A percentile compares a stretch with the other conserved stretches of the same genome.
These are phyloP conservation scores for Haliaeetus leucogaster DNA, from an alignment of 2,113 vertebrate species.

Conservation along the genomic window DNA sequence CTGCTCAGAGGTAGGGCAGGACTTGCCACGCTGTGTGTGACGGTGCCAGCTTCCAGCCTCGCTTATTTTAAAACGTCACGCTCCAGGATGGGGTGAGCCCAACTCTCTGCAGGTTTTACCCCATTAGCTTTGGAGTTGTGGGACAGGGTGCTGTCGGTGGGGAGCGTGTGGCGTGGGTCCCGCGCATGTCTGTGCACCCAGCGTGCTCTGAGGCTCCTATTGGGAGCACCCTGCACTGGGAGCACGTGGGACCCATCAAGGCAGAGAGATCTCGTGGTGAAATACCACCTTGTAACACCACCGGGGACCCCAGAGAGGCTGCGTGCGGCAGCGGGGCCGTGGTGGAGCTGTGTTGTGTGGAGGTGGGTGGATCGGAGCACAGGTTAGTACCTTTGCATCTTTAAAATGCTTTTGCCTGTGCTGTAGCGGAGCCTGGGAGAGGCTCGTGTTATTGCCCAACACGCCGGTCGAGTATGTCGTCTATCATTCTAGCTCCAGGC, in stretches of 20 bases:
- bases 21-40: rapidly evolving
- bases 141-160: neutral
- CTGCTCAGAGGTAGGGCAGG: neutral
- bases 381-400: neutral
- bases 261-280: neutral
- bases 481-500: neutral
- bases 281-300: neutral
- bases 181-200: rapidly evolving
- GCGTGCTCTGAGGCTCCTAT: rapidly evolving
- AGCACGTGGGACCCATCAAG: neutral
- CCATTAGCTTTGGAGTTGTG: neutral
- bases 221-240: neutral
- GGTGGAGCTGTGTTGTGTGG: neutral
- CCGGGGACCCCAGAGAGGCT: neutral
- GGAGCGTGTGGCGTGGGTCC: no score
- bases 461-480: rapidly evolving
- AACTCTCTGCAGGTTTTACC: neutral
- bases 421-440: neutral
- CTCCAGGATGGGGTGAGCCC: neutral
- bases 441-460: neutral
- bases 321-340: rapidly evolving
- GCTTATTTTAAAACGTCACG: rapidly evolving
- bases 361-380: neutral
- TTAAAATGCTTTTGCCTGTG: neutral
- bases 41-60: neutral